phyloP scores from a whole-genome alignment of 2,113 vertebrate species.

The Passer montanus region DNA sequence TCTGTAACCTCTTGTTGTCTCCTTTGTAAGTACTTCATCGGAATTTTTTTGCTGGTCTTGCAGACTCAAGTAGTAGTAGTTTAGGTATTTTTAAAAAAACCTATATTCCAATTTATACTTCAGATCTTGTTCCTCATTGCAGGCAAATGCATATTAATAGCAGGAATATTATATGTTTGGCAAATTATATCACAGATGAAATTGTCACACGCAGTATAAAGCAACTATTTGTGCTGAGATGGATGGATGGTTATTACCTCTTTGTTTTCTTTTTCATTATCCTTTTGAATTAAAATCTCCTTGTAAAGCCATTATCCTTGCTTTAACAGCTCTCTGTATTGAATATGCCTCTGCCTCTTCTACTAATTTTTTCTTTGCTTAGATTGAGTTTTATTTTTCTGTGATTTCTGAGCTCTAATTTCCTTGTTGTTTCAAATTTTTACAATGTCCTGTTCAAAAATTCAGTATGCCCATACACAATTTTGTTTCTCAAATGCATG shows the following conservation, averaged over 20 bases:
- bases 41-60: neutral
- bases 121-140: neutral
- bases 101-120: neutral
- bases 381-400: slow-evolving; percentile 14
- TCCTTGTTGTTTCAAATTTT: slow-evolving; percentile 15
- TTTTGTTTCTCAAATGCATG: neutral
- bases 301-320: slow-evolving; percentile 41
- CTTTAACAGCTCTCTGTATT: slow-evolving; percentile 12
- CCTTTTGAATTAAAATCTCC: slow-evolving; percentile 38
- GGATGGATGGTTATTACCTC: slow-evolving; percentile 21
- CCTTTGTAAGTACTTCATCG: neutral
- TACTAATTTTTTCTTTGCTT: neutral
- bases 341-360: neutral
- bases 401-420: slow-evolving; percentile 26
- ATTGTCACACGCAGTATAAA: neutral
- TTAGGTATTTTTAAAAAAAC: neutral
- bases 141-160: neutral
- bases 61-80: neutral
- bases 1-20: neutral
- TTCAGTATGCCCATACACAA: neutral
- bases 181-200: slow-evolving; percentile 18
- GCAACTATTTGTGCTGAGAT: slow-evolving; percentile 19
- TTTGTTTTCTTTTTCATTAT: slow-evolving; percentile 55
- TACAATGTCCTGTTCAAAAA: neutral
- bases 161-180: neutral